Evolutionary conservation across 1,140 invertebrate genomes (phyloP).

Genomic region (Drosophila elegans): DNA sequence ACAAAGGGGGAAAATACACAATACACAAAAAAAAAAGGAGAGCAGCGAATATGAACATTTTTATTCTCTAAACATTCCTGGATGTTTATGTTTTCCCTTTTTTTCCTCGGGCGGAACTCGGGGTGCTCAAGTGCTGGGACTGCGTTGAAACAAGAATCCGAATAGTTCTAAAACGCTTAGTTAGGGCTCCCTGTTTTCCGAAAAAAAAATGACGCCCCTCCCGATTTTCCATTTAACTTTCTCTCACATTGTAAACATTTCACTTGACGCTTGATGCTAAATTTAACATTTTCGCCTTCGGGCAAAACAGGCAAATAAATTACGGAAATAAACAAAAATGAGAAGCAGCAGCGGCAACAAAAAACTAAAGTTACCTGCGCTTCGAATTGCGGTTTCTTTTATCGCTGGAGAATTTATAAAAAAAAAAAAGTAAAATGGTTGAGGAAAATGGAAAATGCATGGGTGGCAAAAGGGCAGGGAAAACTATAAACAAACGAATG

Average conservation of each 20-base stretch:
- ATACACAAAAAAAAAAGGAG: slow-evolving; percentile 24
- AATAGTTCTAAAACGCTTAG: slow-evolving; percentile 65
- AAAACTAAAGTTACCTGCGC: slow-evolving; percentile 53
- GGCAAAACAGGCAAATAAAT: slow-evolving; percentile 70
- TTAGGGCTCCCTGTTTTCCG: slow-evolving; percentile 33
- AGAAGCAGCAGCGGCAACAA: slow-evolving; percentile 16
- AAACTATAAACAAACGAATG: slow-evolving; percentile 11
- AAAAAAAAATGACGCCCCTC: neutral
- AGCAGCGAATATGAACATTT: slow-evolving; percentile 61
- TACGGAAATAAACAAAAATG: slow-evolving; percentile 76
- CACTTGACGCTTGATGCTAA: slow-evolving; percentile 77
- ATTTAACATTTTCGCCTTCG: slow-evolving; percentile 75
- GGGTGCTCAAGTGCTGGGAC: slow-evolving; percentile 44
- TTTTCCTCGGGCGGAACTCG: slow-evolving; percentile 29
- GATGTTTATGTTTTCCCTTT: slow-evolving; percentile 64
- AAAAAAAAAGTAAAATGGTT: slow-evolving; percentile 10
- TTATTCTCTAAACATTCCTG: slow-evolving; percentile 76
- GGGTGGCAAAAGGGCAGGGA: slow-evolving; percentile 35
- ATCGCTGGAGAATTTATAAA: slow-evolving; percentile 34
- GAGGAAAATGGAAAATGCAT: slow-evolving; percentile 20
- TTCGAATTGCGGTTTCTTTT: slow-evolving; percentile 53
- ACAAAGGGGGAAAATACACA: slow-evolving; percentile 46
- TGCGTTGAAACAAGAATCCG: slow-evolving; percentile 29
- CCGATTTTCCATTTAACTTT: slow-evolving; percentile 71
- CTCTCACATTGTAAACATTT: slow-evolving; percentile 82